phyloP scores from a whole-genome alignment of 2,888 invertebrate genomes.

The Andrena haemorrhoa region DNA sequence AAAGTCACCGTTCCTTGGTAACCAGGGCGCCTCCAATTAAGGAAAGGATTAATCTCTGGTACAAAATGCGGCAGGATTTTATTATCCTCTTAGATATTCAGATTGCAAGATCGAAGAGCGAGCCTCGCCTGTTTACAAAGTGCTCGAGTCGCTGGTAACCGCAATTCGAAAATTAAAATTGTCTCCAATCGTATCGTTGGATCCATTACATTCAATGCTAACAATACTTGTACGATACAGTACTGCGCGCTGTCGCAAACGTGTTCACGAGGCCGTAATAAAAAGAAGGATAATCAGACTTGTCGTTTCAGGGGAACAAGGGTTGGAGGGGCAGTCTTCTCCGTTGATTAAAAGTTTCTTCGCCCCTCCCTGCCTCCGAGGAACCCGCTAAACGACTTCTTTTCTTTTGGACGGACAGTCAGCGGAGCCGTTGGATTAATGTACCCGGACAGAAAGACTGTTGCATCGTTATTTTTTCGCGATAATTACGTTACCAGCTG shows the following conservation, averaged over 20 bases:
- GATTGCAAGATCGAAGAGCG: not conserved
- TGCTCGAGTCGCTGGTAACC: not conserved
- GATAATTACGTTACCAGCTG: slow-evolving; percentile 14
- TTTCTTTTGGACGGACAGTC: not conserved
- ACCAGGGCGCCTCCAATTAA: not conserved
- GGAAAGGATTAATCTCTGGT: slow-evolving; percentile 9
- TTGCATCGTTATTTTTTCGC: slow-evolving; percentile 30
- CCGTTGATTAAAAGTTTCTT: slow-evolving; percentile 42
- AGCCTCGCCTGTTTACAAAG: not conserved
- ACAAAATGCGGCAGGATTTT: not conserved
- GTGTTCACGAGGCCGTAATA: slow-evolving; percentile 1
- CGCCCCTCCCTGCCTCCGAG: not conserved
- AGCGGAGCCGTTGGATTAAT: slow-evolving; percentile 47
- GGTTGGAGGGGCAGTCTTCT: not conserved
- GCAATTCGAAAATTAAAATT: slow-evolving; percentile 13
- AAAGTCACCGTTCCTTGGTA: not conserved
- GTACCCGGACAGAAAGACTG: slow-evolving; percentile 14
- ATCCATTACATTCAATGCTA: not conserved
- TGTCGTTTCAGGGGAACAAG: slow-evolving; percentile 8
- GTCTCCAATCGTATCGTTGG: not conserved
- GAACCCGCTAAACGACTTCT: slow-evolving; percentile 2
- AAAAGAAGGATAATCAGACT: slow-evolving; percentile 21
- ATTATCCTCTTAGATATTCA: not conserved
- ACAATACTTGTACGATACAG: not conserved
- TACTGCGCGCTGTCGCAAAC: not conserved